phyloP scores from a whole-genome alignment of 2,888 invertebrate genomes.

The Pemphredon lugubris region DNA sequence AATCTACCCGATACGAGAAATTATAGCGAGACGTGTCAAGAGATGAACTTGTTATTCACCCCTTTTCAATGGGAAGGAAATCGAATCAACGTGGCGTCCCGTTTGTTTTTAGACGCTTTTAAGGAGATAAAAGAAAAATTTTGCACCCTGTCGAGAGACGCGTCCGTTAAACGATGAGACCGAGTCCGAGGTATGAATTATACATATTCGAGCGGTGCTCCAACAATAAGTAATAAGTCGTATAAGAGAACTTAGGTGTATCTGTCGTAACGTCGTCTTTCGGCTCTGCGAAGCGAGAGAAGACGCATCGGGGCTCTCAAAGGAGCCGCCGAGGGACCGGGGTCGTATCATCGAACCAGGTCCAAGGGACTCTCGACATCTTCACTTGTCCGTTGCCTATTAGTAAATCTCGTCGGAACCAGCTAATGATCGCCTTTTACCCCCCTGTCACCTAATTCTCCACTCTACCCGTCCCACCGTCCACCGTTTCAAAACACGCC shows the following conservation, averaged over 20 bases:
- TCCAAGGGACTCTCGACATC: conserved; percentile 69
- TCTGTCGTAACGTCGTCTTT: conserved; percentile 66
- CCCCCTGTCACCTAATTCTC: conserved; percentile 36
- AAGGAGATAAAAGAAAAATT: conserved; percentile 19
- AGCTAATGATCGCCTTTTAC: conserved; percentile 74
- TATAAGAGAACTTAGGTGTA: conserved; percentile 59
- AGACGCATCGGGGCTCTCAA: conserved; percentile 71
- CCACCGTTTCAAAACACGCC: too few species aligned
- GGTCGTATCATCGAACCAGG: conserved; percentile 70
- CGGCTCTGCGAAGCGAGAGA: conserved; percentile 66
- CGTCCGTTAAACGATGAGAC: not conserved
- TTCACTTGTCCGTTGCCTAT: conserved; percentile 76
- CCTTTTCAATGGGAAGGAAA: too few species aligned
- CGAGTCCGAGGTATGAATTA: conserved; percentile 33
- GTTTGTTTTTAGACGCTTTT: not conserved
- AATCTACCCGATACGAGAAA: too few species aligned
- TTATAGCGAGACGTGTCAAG: too few species aligned
- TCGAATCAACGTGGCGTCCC: too few species aligned
- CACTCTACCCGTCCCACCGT: too few species aligned
- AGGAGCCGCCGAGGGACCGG: conserved; percentile 72
- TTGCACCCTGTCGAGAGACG: conserved; percentile 2
- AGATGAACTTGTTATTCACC: too few species aligned
- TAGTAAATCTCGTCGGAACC: conserved; percentile 75
- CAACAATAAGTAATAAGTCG: conserved; percentile 60
- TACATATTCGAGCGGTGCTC: conserved; percentile 48